These are phyloP conservation scores for Homalodisca vitripennis DNA, from an alignment of 1,140 invertebrate species.

Conservation along the genomic window DNA sequence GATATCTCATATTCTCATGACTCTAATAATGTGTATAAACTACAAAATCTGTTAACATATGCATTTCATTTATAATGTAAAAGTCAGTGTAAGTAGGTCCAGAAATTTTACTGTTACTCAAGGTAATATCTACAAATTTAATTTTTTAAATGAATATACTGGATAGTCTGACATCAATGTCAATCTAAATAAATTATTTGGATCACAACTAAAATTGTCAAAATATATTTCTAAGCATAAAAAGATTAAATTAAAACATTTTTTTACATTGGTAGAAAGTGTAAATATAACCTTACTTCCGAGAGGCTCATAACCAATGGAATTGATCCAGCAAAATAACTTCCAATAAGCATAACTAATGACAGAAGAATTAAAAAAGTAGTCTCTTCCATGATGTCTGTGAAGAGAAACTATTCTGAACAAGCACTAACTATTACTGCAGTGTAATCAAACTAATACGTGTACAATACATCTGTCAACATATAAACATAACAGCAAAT, in stretches of 20 bases:
- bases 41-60: too few species aligned
- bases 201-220: not conserved
- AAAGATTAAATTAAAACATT: not conserved
- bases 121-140: not conserved
- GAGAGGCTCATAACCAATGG: conserved; percentile 91
- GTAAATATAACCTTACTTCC: conserved; percentile 66
- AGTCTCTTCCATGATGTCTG: conserved; percentile 75
- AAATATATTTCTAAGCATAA: not conserved
- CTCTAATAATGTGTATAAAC: too few species aligned
- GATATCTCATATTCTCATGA: too few species aligned
- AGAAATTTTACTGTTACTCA: too few species aligned
- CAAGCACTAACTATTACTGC: not conserved
- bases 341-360: conserved; percentile 92
- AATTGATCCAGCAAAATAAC: conserved; percentile 90
- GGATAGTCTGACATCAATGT: not conserved
- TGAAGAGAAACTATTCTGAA: not conserved
- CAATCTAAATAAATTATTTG: not conserved
- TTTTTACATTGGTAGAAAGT: not conserved
- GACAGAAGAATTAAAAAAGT: conserved; percentile 75
- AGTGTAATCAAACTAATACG: not conserved
- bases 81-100: too few species aligned
- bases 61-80: too few species aligned
- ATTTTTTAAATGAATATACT: not conserved
- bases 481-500: not conserved
- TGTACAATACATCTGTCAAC: not conserved